Evolutionary conservation across 2,113 vertebrate genomes (phyloP).

Genomic region (Anarrhichthys ocellatus): DNA sequence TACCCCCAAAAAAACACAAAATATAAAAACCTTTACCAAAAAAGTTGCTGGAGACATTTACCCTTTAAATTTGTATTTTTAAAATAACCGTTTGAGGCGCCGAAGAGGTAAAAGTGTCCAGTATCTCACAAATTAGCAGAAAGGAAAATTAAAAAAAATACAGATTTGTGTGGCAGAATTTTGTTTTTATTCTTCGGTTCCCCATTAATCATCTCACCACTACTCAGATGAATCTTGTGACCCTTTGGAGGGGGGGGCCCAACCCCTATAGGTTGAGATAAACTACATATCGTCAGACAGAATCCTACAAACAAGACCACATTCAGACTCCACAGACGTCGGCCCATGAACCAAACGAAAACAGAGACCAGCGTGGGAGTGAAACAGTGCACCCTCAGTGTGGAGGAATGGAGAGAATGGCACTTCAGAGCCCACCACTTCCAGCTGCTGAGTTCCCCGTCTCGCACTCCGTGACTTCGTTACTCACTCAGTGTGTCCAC

Average conservation of each 20-base stretch:
- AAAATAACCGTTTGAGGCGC: not conserved
- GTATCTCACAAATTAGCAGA: not conserved
- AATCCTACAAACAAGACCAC: constrained; percentile 8
- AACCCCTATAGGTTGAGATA: not conserved
- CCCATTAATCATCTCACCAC: not conserved
- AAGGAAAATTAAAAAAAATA: not conserved
- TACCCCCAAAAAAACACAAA: not conserved
- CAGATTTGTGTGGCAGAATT: not conserved
- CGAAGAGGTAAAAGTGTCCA: not conserved
- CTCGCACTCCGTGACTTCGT: constrained; percentile 48
- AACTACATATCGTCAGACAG: constrained; percentile 11
- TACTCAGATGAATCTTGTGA: not conserved
- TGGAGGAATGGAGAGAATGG: constrained; percentile 84
- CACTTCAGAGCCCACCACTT: constrained; percentile 75
- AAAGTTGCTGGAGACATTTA: not conserved
- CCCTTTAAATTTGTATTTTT: not conserved
- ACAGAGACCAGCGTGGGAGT: constrained; percentile 73
- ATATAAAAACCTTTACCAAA: not conserved
- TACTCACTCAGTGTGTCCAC: constrained; percentile 45
- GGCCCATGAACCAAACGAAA: constrained; percentile 33
- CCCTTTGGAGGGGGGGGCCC: not conserved
- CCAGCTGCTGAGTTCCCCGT: constrained; percentile 61
- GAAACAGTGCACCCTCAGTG: constrained; percentile 79
- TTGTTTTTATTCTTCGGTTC: not conserved
- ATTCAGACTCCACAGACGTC: constrained; percentile 31